Base-by-base conservation (phyloP, 2,888 invertebrate genomes). In the Polydrusus tereticollis region DNA sequence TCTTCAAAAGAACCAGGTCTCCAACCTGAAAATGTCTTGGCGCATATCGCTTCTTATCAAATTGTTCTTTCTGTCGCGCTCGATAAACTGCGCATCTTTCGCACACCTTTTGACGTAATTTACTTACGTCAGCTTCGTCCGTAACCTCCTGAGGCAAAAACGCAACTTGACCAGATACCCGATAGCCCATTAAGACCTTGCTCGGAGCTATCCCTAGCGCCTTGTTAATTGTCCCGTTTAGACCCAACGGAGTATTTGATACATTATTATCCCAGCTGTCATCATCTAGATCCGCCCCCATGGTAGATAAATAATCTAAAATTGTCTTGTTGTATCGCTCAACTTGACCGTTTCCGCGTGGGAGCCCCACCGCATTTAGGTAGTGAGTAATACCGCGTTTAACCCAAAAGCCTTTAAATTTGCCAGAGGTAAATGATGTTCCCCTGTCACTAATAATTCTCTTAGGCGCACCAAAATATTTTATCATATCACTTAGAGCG, bases 241-340 rank as follows among this genome's bases (percentile, higher is more conserved):
- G 23, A 7, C 75, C 75, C n/a, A 75, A 33, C 38, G 73, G 75
- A 33, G 75, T 72, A 23, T 75, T 75, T 18, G 12, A 0, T 8
- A 76, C 43, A 43, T 76, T 75, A 45, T 73, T 66, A 33, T 76
- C 75, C 76, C 76, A 76, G 12, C n/a, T 12, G 7, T 72, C 41
- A 43, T 71, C 70, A 0, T 55, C 50, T 14, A 18, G 18, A 26
- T 74, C 20, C 1, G 69, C 72, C 0, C 72, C 63, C 71, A 74
- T 72, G 12, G 74, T 68, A 2, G 72, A 55, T 23, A 74, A 21
- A 5, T 33, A 59, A 23, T 59, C 59, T 14, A 59, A 59, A 36
- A 57, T 57, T 2, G 57, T 29, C 1, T 29, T 3, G 14, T 57
- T 57, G 26, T 57, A 60, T 12, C 38, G 3, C 26, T 62, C 62